Evolutionary conservation across 2,797 vertebrate genomes (phyloP).

Genomic region (Protonibea diacanthus): DNA sequence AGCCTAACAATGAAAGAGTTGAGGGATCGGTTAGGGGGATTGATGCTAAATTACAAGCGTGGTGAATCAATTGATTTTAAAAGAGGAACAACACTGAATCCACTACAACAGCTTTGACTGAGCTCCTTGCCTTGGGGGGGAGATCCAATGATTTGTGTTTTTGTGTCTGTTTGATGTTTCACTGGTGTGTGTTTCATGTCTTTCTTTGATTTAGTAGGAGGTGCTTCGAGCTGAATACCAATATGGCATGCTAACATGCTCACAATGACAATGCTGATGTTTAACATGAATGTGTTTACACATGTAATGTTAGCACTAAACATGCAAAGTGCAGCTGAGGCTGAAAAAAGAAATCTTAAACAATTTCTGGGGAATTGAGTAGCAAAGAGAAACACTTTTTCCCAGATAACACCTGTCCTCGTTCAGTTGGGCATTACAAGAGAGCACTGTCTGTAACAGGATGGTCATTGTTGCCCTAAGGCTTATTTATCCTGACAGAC

Average conservation of each 20-base stretch:
- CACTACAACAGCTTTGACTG: constrained; percentile 63
- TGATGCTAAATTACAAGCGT: constrained; percentile 46
- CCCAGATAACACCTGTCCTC: background rate
- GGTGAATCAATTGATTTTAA: constrained; percentile 62
- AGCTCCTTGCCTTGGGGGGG: constrained; percentile 45
- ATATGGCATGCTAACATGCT: constrained; percentile 2
- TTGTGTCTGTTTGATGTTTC: constrained; percentile 22
- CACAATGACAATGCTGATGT: background rate
- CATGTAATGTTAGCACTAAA: background rate
- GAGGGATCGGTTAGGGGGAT: constrained; percentile 26
- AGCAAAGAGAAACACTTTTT: background rate
- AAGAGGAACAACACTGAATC: constrained; percentile 34
- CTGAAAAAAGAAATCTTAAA: background rate
- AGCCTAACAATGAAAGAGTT: constrained; percentile 35
- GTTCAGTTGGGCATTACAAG: background rate
- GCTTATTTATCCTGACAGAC: constrained; percentile 29
- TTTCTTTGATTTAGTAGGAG: background rate
- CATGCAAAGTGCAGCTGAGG: background rate
- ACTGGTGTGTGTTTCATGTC: constrained; percentile 6
- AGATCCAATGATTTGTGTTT: constrained; percentile 22
- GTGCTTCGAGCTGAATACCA: too few species aligned
- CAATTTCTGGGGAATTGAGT: background rate
- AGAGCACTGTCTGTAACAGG: constrained; percentile 15
- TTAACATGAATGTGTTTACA: background rate
- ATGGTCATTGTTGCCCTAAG: constrained; percentile 40